Conservation (phyloP, 2,888 invertebrate genomes). For the Rutpela maculata region DNA sequence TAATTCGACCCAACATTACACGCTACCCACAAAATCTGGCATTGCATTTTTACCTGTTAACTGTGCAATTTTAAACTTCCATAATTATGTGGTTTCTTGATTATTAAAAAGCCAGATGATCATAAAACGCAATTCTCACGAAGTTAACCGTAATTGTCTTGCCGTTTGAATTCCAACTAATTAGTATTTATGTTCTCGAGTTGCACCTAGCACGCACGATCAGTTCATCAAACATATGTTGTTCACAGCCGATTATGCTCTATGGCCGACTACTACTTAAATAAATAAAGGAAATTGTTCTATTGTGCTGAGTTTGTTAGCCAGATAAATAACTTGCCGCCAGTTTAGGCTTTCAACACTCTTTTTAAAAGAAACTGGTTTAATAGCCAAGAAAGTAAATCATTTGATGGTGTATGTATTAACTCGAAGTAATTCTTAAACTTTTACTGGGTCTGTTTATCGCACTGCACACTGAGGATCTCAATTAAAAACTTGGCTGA, state of each 20-base stretch:
- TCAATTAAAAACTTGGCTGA: too few species aligned
- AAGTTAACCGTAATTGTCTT: slow-evolving; percentile 36
- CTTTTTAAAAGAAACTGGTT: neutral
- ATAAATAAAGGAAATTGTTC: slow-evolving; percentile 40
- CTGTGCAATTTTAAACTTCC: slow-evolving; percentile 18
- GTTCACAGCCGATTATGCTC: slow-evolving; percentile 41
- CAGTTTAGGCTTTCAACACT: neutral
- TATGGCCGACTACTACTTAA: slow-evolving; percentile 45
- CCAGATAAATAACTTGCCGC: slow-evolving; percentile 2
- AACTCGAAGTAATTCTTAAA: neutral
- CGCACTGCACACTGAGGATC: too few species aligned
- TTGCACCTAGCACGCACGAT: slow-evolving; percentile 49
- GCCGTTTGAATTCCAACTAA: slow-evolving; percentile 50
- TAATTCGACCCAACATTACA: neutral
- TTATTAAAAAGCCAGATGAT: slow-evolving; percentile 37
- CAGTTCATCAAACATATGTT: slow-evolving; percentile 53
- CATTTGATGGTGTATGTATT: neutral
- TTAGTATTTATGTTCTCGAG: slow-evolving; percentile 57
- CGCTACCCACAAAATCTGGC: slow-evolving; percentile 16
- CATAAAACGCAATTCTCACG: slow-evolving; percentile 48
- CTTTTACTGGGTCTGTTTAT: too few species aligned
- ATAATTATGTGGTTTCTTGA: slow-evolving; percentile 34
- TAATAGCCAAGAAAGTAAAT: neutral
- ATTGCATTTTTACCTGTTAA: slow-evolving; percentile 9
- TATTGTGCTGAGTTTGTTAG: slow-evolving; percentile 20